phyloP scores from a whole-genome alignment of 1,140 invertebrate genomes.

The Pseudoatta argentina region DNA sequence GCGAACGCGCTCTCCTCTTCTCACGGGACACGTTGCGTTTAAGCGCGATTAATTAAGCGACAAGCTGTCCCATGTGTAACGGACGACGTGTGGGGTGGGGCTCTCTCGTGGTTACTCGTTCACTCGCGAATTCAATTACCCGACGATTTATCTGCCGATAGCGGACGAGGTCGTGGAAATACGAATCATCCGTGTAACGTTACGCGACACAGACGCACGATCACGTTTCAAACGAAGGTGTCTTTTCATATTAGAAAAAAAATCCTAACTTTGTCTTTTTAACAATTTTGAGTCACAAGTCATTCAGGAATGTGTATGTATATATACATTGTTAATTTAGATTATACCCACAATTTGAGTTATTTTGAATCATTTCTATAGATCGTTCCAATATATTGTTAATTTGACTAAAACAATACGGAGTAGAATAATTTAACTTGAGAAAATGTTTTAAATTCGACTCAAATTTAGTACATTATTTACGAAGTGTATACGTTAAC shows the following conservation, averaged over 20 bases:
- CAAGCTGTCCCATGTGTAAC: slow-evolving; percentile 53
- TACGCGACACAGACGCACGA: not conserved
- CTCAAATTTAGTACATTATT: too few species aligned
- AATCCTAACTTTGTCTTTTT: not conserved
- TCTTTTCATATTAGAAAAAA: not conserved
- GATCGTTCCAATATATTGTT: too few species aligned
- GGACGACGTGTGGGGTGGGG: slow-evolving; percentile 40
- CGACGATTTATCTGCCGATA: slow-evolving; percentile 49
- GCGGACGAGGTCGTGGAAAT: slow-evolving; percentile 34
- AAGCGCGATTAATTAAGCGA: slow-evolving; percentile 75
- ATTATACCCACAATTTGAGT: too few species aligned
- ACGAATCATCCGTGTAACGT: slow-evolving; percentile 43
- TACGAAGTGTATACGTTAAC: too few species aligned
- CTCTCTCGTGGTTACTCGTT: slow-evolving; percentile 33
- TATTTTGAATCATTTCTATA: too few species aligned
- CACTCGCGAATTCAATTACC: slow-evolving; percentile 56
- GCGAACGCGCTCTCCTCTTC: slow-evolving; percentile 30
- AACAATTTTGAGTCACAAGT: not conserved
- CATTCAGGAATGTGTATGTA: not conserved
- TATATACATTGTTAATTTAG: too few species aligned
- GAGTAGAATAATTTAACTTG: too few species aligned
- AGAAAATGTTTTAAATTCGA: not conserved
- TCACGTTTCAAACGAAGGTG: not conserved
- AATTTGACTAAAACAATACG: too few species aligned
- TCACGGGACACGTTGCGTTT: slow-evolving; percentile 49